phyloP scores from a whole-genome alignment of 2,113 vertebrate genomes.

The Xiphophorus hellerii region DNA sequence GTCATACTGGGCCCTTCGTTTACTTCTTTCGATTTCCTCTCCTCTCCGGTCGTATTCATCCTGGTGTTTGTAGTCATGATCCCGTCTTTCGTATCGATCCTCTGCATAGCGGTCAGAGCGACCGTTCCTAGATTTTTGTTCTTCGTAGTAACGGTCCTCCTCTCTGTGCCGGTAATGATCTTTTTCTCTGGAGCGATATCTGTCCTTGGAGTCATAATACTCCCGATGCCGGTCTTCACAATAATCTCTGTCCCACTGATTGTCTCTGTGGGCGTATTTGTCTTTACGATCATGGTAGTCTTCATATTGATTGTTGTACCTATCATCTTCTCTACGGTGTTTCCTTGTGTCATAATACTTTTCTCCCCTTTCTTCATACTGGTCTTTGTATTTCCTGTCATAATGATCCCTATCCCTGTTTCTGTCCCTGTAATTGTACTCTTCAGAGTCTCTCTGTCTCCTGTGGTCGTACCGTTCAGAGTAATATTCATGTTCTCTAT shows the following conservation, averaged over 20 bases:
- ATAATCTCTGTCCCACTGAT: slow-evolving; percentile 43
- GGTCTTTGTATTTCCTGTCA: slow-evolving; percentile 49
- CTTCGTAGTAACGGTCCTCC: slow-evolving; percentile 44
- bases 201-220: slow-evolving; percentile 55
- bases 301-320: slow-evolving; percentile 54
- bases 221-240: slow-evolving; percentile 54
- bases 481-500: slow-evolving; percentile 47
- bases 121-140: slow-evolving; percentile 35
- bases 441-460: slow-evolving; percentile 49
- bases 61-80: slow-evolving; percentile 35
- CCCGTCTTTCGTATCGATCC: slow-evolving; percentile 53
- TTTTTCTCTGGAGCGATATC: slow-evolving; percentile 41
- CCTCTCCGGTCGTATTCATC: slow-evolving; percentile 27
- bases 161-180: slow-evolving; percentile 50
- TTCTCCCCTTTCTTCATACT: slow-evolving; percentile 42
- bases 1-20: slow-evolving; percentile 51
- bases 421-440: slow-evolving; percentile 53
- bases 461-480: slow-evolving; percentile 44
- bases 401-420: slow-evolving; percentile 50
- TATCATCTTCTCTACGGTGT: slow-evolving; percentile 48
- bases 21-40: slow-evolving; percentile 33
- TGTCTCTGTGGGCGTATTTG: slow-evolving; percentile 36
- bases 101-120: slow-evolving; percentile 34
- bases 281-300: slow-evolving; percentile 47
- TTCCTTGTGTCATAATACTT: slow-evolving; percentile 48